A percentile compares a stretch with the other conserved stretches of the same genome.
phyloP scores from a whole-genome alignment of 2,113 vertebrate species.

The Sialia sialis region DNA sequence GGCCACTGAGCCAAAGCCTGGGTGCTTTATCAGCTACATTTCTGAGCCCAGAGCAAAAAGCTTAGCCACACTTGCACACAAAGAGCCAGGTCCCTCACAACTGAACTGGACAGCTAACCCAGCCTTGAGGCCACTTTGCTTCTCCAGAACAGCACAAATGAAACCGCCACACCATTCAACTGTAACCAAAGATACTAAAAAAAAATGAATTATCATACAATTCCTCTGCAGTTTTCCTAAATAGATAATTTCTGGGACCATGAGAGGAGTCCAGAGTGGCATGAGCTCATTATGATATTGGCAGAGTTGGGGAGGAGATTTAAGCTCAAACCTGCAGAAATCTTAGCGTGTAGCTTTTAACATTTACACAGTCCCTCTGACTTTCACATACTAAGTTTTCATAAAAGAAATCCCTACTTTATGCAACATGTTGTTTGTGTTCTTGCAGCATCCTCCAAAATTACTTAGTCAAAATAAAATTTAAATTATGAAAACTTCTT shows the following conservation, averaged over 20 bases:
- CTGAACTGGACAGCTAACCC: neutral
- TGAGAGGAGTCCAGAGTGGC: neutral
- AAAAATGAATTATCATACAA: no score
- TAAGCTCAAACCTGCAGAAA: neutral
- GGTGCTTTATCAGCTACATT: neutral
- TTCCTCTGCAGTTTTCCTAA: neutral
- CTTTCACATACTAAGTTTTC: neutral
- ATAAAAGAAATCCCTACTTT: neutral
- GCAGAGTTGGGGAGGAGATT: neutral
- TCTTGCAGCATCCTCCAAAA: neutral
- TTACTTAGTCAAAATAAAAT: neutral
- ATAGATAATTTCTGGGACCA: neutral
- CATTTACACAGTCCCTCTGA: neutral
- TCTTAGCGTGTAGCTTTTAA: neutral
- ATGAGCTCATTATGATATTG: neutral
- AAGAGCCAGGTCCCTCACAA: neutral
- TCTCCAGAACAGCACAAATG: neutral
- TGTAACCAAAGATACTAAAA: neutral
- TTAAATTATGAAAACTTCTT: neutral
- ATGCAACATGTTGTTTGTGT: neutral
- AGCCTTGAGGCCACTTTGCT: neutral
- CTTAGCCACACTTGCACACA: neutral
- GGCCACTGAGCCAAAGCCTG: neutral
- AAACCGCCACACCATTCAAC: neutral
- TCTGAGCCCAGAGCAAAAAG: neutral